Evolutionary conservation across 2,797 vertebrate genomes (phyloP).

Genomic region (Myotis findleyi): DNA sequence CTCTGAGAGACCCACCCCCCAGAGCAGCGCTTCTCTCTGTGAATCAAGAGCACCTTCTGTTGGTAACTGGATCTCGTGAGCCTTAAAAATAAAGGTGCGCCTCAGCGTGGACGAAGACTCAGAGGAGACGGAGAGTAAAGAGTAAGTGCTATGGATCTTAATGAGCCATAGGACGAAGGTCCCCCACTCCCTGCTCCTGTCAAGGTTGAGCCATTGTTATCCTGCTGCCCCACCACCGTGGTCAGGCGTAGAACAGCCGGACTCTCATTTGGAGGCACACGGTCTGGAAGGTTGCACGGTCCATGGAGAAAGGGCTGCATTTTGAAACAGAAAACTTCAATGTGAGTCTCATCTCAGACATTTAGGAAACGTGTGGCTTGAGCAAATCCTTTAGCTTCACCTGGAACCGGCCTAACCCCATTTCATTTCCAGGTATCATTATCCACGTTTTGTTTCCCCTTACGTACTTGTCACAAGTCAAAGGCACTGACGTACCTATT

Average conservation of each 20-base stretch:
- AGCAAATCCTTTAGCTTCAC: not conserved
- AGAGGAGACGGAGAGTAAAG: not conserved
- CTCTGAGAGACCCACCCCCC: not conserved
- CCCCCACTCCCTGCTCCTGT: not conserved
- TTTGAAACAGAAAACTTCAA: not conserved
- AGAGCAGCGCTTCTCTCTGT: constrained; percentile 35
- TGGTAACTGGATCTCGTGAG: constrained; percentile 56
- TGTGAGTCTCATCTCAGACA: not conserved
- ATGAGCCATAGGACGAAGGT: not conserved
- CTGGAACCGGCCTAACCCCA: not conserved
- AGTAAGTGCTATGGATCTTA: not conserved
- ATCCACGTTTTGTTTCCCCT: not conserved
- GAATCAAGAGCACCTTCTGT: constrained; percentile 66
- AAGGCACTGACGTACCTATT: not conserved
- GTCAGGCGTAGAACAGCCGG: rapidly evolving
- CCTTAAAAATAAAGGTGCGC: not conserved
- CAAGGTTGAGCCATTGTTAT: not conserved
- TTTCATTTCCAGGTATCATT: not conserved
- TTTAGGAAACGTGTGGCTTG: not conserved
- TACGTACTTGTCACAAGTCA: not conserved
- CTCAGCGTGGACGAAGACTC: not conserved
- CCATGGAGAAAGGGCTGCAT: not conserved
- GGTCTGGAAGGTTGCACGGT: not conserved
- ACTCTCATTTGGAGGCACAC: not conserved
- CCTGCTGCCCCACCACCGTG: rapidly evolving